Evolutionary conservation across 2,113 vertebrate genomes (phyloP), one percentile per base, ranked within the genome.

Genomic region (Noctilio leporinus): DNA sequence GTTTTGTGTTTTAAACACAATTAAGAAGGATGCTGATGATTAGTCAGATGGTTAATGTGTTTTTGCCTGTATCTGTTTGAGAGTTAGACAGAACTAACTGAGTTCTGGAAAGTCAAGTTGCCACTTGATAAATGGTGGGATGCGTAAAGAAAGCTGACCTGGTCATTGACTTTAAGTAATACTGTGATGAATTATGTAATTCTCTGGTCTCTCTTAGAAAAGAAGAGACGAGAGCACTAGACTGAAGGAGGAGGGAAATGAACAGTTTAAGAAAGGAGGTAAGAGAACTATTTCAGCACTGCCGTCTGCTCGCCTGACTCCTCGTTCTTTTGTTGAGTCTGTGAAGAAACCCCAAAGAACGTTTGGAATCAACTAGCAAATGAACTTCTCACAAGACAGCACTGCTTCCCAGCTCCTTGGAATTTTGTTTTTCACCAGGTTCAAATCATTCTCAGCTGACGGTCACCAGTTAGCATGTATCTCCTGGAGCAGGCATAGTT

Each of bases 251-350:
- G 98, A 98, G 72, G 99, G 99, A 82, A 99, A 99, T 72, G 93
- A 97, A 1, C 99, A 98, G n/a, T 99, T 99, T 97, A 99, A 99
- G 97, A 98, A 98, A 95, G 99, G 98, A 98, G 99, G 99, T 99
- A 95, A 97, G 99, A 62, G 73, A 40, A 49, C 55, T 77, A 0
- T 86, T 57, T 78, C 73, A 73, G 38, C 22, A 2, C 49, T 47
- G 9, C 4, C 4, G 22, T 40, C 51, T 83, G n/a, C 24, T 62
- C 59, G 0, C n/a, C 65, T 82, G 35, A 57, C 45, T 65, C 55
- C 45, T 93, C 16, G 20, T 86, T 17, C 62, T 89, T 53, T 57
- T 5, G 35, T 12, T 57, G 78, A 84, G n/a, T 45, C 55, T 70
- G 14, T 81, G 47, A 94, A 62, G 67, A 95, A n/a, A 76, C 17